Base-by-base conservation (phyloP, 1,140 invertebrate genomes). In the Pseudachorutes palmiensis region DNA sequence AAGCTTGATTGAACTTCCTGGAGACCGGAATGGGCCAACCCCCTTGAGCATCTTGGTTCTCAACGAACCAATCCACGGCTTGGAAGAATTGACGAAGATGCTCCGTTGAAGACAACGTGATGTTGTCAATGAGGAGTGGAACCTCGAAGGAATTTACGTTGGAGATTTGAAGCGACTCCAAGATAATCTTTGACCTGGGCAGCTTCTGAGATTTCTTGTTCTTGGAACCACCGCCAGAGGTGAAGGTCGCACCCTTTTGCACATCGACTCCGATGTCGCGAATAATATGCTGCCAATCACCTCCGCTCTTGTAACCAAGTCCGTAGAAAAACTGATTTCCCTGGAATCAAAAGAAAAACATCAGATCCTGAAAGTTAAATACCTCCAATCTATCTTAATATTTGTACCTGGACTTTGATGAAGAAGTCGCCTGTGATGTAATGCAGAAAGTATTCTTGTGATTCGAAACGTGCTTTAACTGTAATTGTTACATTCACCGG, bases 21-120 rank as follows among this genome's bases (percentile, higher is more conserved):
- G 85, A 83, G 1, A 95, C 92, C 41, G 88, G 88, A 78, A 94
- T 94, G 41, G 88, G 81, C 93, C 93, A 97, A 31, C 92, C 94
- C 73, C 91, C 92, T 32, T 86, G 83, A 66, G 84, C 79, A 49
- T 94, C 87, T 80, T 98, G 96, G 81, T 92, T 85, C 26, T 80
- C 80, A 2, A 95, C 85, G 76, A 99, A 88, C 95, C 95, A 99
- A 74, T 91, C 85, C 19, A 94, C 93, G 1, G 94, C 89, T 76
- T 91, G 87, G 75, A 89, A 91, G 81, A 98, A 98, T 77, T 94
- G 89, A 61, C 87, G 84, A 77, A 90, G 83, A 79, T 97, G 92
- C 75, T 91, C 87, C 72, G 85, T 88, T 1, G 87, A 85, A n/a
- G 88, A 85, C 36, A 95, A 76, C 12, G 87, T 90, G 60, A 97